Evolutionary conservation across 1,140 invertebrate species (phyloP).

Genomic region (Anoplolepis gracilipes): DNA sequence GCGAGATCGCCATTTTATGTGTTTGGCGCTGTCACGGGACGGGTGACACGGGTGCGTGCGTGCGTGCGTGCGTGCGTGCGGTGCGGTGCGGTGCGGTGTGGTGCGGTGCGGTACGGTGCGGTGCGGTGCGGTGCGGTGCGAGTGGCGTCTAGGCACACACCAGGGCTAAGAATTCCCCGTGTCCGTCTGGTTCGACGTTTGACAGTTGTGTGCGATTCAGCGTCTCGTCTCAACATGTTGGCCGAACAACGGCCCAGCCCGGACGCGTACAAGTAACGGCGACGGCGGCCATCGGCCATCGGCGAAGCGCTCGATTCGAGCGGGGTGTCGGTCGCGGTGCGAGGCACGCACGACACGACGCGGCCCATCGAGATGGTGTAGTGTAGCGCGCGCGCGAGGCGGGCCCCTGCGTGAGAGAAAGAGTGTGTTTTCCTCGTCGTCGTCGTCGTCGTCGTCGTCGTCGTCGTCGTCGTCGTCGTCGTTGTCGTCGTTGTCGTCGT

Average conservation of each 20-base stretch:
- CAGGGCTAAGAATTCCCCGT: conserved; percentile 24
- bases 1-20: conserved; percentile 82
- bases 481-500: conserved; percentile 62
- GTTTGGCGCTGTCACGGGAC: conserved; percentile 80
- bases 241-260: conserved; percentile 76
- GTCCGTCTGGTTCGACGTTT: background rate
- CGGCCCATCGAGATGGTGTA: conserved; percentile 72
- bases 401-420: conserved; percentile 30
- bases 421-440: conserved; percentile 69
- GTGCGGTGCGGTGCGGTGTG: conserved; percentile 59
- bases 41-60: conserved; percentile 68
- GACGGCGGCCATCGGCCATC: conserved; percentile 60
- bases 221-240: conserved; percentile 76
- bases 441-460: conserved; percentile 22
- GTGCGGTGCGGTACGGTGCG: conserved; percentile 3
- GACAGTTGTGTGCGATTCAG: conserved; percentile 29
- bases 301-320: conserved; percentile 55
- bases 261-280: conserved; percentile 82
- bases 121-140: conserved; percentile 31
- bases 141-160: background rate
- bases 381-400: conserved; percentile 71
- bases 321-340: conserved; percentile 51
- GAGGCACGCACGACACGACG: conserved; percentile 48
- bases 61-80: conserved; percentile 53
- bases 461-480: background rate